Conservation (phyloP, 2,113 vertebrate genomes). For the Pimephales promelas region DNA sequence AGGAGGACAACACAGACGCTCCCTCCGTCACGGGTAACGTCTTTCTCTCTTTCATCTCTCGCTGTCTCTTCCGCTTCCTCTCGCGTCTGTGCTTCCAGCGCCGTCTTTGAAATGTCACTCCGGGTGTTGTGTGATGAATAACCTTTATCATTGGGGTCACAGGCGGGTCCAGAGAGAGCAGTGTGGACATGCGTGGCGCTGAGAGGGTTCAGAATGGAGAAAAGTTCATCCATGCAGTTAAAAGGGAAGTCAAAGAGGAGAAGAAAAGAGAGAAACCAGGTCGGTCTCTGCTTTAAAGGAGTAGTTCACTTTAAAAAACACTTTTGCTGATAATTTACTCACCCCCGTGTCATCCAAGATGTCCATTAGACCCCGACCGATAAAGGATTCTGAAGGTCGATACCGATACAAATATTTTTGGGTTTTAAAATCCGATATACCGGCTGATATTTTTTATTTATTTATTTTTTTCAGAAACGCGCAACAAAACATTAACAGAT, state of each 20-base stretch:
- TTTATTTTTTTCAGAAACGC: too few species aligned
- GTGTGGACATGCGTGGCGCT: conserved; percentile 28
- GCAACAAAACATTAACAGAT: too few species aligned
- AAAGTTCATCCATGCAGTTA: conserved; percentile 61
- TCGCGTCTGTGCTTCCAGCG: background rate
- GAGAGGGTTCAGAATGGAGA: conserved; percentile 54
- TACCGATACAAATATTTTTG: too few species aligned
- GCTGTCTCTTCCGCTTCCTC: conserved; percentile 2
- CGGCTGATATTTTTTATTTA: too few species aligned
- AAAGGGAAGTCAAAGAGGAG: conserved; percentile 76
- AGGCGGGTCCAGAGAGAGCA: conserved; percentile 53
- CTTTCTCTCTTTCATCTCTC: conserved; percentile 22
- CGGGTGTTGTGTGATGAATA: background rate
- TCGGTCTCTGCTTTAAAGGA: conserved; percentile 63
- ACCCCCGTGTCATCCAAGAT: too few species aligned
- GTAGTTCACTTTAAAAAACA: too few species aligned
- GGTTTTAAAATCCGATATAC: too few species aligned
- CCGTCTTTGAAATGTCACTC: conserved; percentile 20
- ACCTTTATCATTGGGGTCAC: conserved; percentile 41
- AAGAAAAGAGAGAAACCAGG: conserved; percentile 83
- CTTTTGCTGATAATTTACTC: too few species aligned
- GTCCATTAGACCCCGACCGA: too few species aligned
- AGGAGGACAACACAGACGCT: conserved; percentile 55
- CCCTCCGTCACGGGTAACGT: conserved; percentile 33
- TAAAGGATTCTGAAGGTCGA: too few species aligned